Evolutionary conservation across 2,888 invertebrate species (phyloP).

Genomic region (Anodontia alba): DNA sequence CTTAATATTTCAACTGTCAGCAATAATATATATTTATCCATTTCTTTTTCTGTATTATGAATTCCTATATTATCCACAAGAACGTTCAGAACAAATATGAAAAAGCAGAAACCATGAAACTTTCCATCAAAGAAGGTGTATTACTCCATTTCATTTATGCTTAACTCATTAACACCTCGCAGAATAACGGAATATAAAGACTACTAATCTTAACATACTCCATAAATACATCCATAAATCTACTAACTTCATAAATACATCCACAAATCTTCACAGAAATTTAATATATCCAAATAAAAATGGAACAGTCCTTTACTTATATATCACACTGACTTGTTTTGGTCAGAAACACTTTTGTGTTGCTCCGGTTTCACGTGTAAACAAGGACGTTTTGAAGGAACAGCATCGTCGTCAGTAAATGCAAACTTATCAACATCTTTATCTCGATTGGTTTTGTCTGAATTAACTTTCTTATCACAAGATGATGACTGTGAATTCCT

Average conservation of each 20-base stretch:
- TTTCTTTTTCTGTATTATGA: too few relatives aligned
- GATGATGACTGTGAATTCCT: constrained; percentile 1
- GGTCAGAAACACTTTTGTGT: not conserved
- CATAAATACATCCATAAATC: constrained; percentile 2
- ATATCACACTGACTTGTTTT: too few relatives aligned
- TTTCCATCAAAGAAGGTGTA: too few relatives aligned
- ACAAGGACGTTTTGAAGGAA: not conserved
- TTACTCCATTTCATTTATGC: too few relatives aligned
- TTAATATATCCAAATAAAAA: not conserved
- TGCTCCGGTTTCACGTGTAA: not conserved
- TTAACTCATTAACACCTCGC: too few relatives aligned
- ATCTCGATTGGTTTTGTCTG: not conserved
- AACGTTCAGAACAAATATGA: too few relatives aligned
- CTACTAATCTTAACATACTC: not conserved
- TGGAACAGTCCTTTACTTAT: too few relatives aligned
- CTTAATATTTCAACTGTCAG: too few relatives aligned
- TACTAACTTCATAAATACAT: not conserved
- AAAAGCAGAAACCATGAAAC: too few relatives aligned
- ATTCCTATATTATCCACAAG: too few relatives aligned
- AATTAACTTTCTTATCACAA: not conserved
- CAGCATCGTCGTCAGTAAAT: constrained; percentile 63
- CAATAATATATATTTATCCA: too few relatives aligned
- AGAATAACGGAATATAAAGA: too few relatives aligned
- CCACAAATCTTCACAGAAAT: not conserved
- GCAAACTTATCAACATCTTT: constrained; percentile 60